Evolutionary conservation across 30 jellyfish, hydroid and myxozoan genomes (phyloP), one percentile per base, ranked within the genome.

Genomic region (Turritopsis rubra): DNA sequence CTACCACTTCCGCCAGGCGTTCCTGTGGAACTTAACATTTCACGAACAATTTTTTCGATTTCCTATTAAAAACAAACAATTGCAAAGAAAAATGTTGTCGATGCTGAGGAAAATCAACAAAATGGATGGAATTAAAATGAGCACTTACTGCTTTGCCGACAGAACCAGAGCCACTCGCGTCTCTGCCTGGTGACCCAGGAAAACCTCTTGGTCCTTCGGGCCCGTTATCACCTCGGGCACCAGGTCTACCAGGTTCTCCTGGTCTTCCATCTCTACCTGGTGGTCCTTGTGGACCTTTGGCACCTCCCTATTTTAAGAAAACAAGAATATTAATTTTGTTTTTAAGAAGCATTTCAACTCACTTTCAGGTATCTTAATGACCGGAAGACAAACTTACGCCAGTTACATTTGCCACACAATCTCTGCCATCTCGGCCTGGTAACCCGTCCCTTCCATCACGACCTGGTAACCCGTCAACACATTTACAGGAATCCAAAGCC

Each of bases 361-460:
- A 18, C 19, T 0, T 18, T 60, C 21, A 21, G 0, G 21, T 23
- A 60, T 60, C 30, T 19, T 0, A 68, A 23, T 19, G 9, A 16
- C 9, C 19, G 30, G 0, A n/a, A 23, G 19, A 16, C 77, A n/a
- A 7, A 68, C 30, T 68, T 27, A 68, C 31, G 13, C 60, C 60
- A 13, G 60, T 41, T 41, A 41, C 60, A 41, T 41, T 41, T 13
- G 60, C 60, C 5, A 41, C 60, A 41, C 60, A 41, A 68, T 68
- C 77, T 68, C 77, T 68, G 9, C 77, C 77, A 68, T 68, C 77
- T 19, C 30, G 28, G 9, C 77, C 77, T 68, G 77, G 30, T 17
- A 27, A 7, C 19, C 77, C 77, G 17, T 68, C 31, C 1, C 77
- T 23, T 0, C 77, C 77, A 68, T 68, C 77, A 7, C 77, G 77